Evolutionary conservation across 2,113 vertebrate species (phyloP).

Genomic region (Neopipo cinnamomea): DNA sequence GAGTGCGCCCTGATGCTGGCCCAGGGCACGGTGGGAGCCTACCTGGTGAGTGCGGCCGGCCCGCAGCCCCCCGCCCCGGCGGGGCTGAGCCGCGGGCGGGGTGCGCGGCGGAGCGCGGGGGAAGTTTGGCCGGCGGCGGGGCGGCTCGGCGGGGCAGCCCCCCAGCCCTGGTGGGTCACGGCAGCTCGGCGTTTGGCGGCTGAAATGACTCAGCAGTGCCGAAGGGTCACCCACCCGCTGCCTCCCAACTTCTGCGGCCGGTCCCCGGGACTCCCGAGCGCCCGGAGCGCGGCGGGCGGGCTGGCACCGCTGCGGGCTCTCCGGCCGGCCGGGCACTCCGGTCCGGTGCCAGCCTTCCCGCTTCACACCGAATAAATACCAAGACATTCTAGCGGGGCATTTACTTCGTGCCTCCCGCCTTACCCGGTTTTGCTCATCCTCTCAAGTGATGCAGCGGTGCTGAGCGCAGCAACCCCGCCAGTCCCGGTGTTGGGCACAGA

Average conservation of each 20-base stretch:
- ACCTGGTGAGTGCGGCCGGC: slow-evolving; percentile 87
- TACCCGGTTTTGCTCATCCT: neutral
- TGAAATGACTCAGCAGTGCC: slow-evolving; percentile 72
- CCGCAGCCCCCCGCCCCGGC: neutral
- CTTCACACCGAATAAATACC: neutral
- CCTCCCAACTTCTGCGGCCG: neutral
- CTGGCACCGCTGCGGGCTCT: neutral
- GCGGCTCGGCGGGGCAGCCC: neutral
- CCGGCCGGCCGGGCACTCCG: neutral
- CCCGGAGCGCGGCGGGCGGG: neutral
- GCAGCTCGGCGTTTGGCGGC: neutral
- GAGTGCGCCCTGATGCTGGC: slow-evolving; percentile 97
- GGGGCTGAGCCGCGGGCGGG: neutral
- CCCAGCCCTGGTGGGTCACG: neutral
- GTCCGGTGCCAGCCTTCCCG: neutral
- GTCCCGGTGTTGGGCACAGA: neutral
- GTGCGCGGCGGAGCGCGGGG: neutral
- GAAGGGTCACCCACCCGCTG: neutral
- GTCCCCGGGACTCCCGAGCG: neutral
- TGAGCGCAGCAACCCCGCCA: neutral
- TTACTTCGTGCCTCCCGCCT: neutral
- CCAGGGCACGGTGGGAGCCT: slow-evolving; percentile 95
- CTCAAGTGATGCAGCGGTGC: neutral
- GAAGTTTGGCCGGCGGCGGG: neutral
- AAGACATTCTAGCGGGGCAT: neutral